These are phyloP conservation scores for Protodeltote pygarga DNA, from an alignment of 2,888 invertebrate species.

Conservation along the genomic window DNA sequence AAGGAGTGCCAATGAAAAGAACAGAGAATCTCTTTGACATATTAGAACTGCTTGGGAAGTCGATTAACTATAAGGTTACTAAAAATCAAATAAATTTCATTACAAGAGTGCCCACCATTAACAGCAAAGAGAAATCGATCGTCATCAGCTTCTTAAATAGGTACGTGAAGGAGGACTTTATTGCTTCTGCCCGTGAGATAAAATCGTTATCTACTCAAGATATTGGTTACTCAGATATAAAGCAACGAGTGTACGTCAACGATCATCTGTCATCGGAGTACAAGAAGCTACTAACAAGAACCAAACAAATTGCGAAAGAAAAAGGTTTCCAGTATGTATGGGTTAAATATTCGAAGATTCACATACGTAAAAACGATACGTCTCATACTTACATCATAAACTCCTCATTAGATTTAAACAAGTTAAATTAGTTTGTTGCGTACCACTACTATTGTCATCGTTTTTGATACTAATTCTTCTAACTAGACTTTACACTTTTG, in stretches of 20 bases:
- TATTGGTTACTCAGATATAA: not conserved
- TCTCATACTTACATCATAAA: no score
- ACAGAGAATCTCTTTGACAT: not conserved
- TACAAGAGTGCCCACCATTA: not conserved
- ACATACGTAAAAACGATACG: not conserved
- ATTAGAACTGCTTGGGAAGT: not conserved
- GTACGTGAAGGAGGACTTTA: not conserved
- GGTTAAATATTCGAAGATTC: constrained; percentile 1
- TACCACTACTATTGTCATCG: no score
- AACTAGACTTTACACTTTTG: no score
- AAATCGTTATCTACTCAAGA: not conserved
- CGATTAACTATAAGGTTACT: not conserved
- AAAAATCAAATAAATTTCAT: not conserved
- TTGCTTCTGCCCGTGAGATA: not conserved
- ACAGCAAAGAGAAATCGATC: not conserved
- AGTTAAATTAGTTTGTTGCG: no score
- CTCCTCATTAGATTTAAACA: no score
- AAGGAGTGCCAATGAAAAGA: not conserved
- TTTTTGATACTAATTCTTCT: no score
- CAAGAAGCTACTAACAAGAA: not conserved
- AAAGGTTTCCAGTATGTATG: not conserved
- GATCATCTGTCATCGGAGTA: not conserved
- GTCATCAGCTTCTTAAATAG: not conserved
- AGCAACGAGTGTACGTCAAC: not conserved
- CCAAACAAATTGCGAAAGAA: not conserved